phyloP scores from a whole-genome alignment of 2,113 vertebrate species.

The Pygoscelis antarcticus region DNA sequence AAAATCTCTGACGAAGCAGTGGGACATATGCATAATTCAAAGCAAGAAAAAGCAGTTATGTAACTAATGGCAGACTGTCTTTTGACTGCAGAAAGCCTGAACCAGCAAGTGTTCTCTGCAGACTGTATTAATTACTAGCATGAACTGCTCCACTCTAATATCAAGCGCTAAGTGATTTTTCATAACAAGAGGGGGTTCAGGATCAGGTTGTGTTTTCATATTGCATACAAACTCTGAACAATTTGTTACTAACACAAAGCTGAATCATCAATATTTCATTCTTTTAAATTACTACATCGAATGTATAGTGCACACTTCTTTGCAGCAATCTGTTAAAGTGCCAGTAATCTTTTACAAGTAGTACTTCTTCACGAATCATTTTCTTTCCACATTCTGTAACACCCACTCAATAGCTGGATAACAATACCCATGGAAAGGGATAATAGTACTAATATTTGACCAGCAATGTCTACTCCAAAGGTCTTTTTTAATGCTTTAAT shows the following conservation, averaged over 20 bases:
- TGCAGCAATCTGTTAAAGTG: not conserved
- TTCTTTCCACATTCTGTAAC: not conserved
- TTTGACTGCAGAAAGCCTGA: not conserved
- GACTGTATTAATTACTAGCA: not conserved
- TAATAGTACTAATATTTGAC: not conserved
- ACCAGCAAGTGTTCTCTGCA: not conserved
- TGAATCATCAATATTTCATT: slow-evolving; percentile 6
- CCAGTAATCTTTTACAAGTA: not conserved
- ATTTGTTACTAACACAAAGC: not conserved
- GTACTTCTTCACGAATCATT: not conserved
- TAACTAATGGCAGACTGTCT: not conserved
- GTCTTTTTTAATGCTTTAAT: not conserved
- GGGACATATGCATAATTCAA: not conserved
- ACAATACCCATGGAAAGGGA: not conserved
- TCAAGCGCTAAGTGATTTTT: not conserved
- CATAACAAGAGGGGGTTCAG: not conserved
- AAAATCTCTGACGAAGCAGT: not conserved
- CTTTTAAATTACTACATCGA: not conserved
- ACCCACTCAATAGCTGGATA: not conserved
- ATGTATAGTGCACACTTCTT: not conserved
- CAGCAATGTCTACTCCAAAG: not conserved
- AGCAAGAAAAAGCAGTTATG: not conserved
- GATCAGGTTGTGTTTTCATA: not conserved
- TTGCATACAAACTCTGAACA: not conserved
- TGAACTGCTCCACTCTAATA: not conserved